phyloP scores from a whole-genome alignment of 2,888 invertebrate species.

The Germaria angustata region DNA sequence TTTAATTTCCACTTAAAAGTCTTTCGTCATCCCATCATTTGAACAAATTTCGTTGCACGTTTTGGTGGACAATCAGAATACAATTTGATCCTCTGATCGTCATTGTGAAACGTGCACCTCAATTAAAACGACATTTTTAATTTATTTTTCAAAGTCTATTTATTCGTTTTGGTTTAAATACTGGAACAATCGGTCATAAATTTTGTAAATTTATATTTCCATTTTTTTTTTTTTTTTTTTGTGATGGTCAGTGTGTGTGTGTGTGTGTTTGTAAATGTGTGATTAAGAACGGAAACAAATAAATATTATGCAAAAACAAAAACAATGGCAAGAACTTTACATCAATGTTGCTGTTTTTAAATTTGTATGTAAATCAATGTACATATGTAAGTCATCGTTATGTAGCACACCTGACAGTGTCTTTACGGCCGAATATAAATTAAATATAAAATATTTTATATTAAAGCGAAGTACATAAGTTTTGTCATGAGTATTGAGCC shows the following conservation, averaged over 20 bases:
- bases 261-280: no score
- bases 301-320: conserved; percentile 33
- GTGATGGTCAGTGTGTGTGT: no score
- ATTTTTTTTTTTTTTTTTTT: conserved; percentile 11
- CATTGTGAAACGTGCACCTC: conserved; percentile 18
- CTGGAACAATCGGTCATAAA: conserved; percentile 14
- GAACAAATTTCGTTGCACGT: not conserved
- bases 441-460: not conserved
- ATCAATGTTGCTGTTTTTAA: conserved; percentile 17
- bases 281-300: conserved; percentile 42
- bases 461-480: not conserved
- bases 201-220: conserved; percentile 50
- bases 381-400: not conserved
- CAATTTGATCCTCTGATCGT: conserved; percentile 1
- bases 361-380: not conserved
- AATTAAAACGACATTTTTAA: conserved; percentile 35
- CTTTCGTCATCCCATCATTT: not conserved
- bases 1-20: not conserved
- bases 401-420: not conserved
- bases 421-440: not conserved
- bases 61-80: not conserved
- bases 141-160: not conserved
- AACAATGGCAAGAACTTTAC: conserved; percentile 28
- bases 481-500: no score
- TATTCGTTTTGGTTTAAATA: not conserved